phyloP scores from a whole-genome alignment of 2,113 vertebrate species.

The Rhegmatorhina hoffmannsi region DNA sequence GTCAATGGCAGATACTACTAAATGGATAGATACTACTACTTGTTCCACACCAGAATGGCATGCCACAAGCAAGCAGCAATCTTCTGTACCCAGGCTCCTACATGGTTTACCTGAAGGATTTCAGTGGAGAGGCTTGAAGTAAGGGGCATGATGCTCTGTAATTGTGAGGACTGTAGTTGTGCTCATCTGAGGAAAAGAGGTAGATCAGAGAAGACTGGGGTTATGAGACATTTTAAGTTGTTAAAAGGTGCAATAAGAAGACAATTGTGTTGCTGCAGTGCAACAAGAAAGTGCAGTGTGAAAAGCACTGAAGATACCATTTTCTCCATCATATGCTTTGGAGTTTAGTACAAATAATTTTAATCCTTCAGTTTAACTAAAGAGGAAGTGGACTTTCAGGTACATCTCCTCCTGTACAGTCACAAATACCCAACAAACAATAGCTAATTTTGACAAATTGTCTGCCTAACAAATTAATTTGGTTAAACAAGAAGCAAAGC shows the following conservation, averaged over 20 bases:
- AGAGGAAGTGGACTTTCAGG: neutral
- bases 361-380: neutral
- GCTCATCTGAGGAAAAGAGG: neutral
- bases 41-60: neutral
- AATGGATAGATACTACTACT: neutral
- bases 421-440: neutral
- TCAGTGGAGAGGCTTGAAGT: neutral
- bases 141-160: neutral
- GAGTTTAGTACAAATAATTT: neutral
- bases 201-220: neutral
- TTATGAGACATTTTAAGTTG: neutral
- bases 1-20: neutral
- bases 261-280: neutral
- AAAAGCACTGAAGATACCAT: neutral
- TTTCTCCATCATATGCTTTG: neutral
- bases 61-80: neutral
- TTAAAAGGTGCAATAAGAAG: neutral
- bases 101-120: neutral
- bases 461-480: neutral
- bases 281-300: neutral
- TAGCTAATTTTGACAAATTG: neutral
- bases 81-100: neutral
- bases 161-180: neutral
- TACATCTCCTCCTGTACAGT: neutral
- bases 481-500: neutral